These are phyloP conservation scores for Sciurus vulgaris DNA, from an alignment of 2,797 vertebrate genomes.

Conservation along the genomic window DNA sequence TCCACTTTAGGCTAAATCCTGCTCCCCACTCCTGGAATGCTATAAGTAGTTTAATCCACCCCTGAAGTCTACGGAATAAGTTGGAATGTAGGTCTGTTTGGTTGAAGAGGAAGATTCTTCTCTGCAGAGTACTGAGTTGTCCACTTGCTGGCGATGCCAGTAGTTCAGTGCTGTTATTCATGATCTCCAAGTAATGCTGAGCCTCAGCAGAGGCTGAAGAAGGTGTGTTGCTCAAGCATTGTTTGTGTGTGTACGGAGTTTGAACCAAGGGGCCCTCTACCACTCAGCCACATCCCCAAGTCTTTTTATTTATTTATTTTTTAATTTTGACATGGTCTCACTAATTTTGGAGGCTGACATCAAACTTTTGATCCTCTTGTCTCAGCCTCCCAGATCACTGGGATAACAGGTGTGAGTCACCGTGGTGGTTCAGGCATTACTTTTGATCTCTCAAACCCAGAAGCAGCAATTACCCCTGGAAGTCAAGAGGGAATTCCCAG, in stretches of 20 bases:
- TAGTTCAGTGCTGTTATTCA: background rate
- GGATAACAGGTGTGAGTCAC: no score
- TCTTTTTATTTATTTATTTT: no score
- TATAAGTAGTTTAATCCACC: background rate
- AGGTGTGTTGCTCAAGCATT: background rate
- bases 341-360: no score
- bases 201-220: background rate
- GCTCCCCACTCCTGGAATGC: background rate
- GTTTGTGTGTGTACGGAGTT: no score
- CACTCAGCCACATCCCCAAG: no score
- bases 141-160: accelerated
- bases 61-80: background rate
- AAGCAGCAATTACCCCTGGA: background rate
- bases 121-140: background rate
- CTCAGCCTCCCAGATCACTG: no score
- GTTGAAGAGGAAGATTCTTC: background rate
- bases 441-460: background rate
- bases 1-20: background rate
- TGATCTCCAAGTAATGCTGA: background rate
- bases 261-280: no score
- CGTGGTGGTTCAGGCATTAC: accelerated
- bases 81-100: background rate
- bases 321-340: no score
- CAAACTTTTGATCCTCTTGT: no score
- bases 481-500: accelerated